Evolutionary conservation across 1,140 invertebrate species (phyloP), one percentile per base, ranked within the genome.

Genomic region (Pseudomyrmex cubaensis): DNA sequence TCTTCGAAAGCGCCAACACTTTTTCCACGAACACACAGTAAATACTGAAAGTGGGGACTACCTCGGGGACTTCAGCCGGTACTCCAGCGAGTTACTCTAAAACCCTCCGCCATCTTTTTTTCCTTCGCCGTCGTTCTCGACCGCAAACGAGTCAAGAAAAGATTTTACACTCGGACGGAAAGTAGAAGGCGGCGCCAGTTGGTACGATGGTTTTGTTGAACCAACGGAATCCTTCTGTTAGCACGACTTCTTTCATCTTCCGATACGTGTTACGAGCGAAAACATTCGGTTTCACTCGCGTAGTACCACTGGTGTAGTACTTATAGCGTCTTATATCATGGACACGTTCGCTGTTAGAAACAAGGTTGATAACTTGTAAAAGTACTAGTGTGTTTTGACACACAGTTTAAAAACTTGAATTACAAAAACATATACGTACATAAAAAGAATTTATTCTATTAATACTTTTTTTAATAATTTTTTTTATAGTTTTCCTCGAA

Each of bases 21-120:
- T 89, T 89, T 85, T 89, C 77, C 59, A 83, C 25, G 62, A 84
- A 87, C 73, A 76, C 64, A 76, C 62, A 89, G 87, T 89, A 89
- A 89, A 89, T 89, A 89, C 85, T 85, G 85, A 67, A 89, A 86
- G 85, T 86, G 66, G 72, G 84, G 82, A 85, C 82, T 82, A 89
- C 76, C 84, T 77, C 80, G 15, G 76, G 72, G 88, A 86, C 85
- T 86, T 82, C 76, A 75, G 66, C 48, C n/a, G 57, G 73, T 88
- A 82, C 84, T 89, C 80, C 66, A 70, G n/a, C 25, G 72, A 83
- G 85, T 88, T 89, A 46, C 20, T 88, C 85, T 66, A 88, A 82
- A 89, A 75, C 84, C 62, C 76, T 86, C 72, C 72, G 80, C 82
- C 84, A 75, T 67, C 15, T 64, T 46, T 70, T 46, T 63, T 50